phyloP scores from a whole-genome alignment of 2,113 vertebrate genomes.

The Zootoca vivipara region DNA sequence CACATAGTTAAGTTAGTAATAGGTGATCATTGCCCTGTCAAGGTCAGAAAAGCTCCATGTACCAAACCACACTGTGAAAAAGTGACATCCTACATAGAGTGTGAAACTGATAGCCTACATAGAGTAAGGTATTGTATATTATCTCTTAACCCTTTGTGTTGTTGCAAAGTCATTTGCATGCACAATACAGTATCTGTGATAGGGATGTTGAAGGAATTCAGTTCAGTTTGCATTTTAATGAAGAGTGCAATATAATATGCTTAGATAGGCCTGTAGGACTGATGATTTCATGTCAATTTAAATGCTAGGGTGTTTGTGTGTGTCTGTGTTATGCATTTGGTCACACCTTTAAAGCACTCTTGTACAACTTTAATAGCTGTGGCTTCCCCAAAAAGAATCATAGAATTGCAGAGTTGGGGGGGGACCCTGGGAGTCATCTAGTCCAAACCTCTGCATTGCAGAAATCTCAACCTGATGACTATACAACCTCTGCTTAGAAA shows the following conservation, averaged over 20 bases:
- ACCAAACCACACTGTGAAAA: neutral
- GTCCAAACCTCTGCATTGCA: too few species aligned
- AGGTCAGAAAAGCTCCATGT: slow-evolving; percentile 42
- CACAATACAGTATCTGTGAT: neutral
- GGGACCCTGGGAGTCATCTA: too few species aligned
- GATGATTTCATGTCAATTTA: too few species aligned
- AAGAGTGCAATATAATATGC: neutral
- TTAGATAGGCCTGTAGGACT: too few species aligned
- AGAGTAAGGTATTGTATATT: rapidly evolving
- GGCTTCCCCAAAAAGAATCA: neutral
- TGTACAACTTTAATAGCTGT: too few species aligned
- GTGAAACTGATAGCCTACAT: neutral
- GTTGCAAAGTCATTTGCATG: rapidly evolving
- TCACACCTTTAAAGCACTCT: too few species aligned
- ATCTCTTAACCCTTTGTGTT: neutral
- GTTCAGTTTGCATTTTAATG: neutral
- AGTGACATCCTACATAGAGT: neutral
- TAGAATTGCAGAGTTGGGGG: neutral
- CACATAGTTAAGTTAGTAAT: slow-evolving; percentile 15
- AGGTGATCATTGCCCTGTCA: slow-evolving; percentile 40
- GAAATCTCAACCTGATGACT: too few species aligned
- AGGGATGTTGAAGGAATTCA: too few species aligned
- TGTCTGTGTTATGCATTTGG: too few species aligned
- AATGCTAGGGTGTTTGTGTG: too few species aligned
- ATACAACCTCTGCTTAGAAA: too few species aligned